Base-by-base conservation (phyloP, 2,888 invertebrate species). In the Drosophila prolongata region DNA sequence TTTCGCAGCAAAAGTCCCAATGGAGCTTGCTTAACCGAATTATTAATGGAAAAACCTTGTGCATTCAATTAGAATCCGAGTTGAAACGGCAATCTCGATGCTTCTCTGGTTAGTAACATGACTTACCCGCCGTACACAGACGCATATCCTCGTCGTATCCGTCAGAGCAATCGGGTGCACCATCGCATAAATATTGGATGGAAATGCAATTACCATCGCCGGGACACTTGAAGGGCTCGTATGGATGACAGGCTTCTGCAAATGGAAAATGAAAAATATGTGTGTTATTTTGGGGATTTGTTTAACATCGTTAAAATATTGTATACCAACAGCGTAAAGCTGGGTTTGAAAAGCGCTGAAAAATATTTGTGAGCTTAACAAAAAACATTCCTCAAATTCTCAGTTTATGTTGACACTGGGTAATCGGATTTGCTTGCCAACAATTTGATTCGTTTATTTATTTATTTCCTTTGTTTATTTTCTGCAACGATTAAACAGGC, bases 141-240 rank as follows among this genome's bases (percentile, higher is more conserved):
- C 97, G 95, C 79, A 97, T 96, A 92, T 98, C 98, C 92, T 98
- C 98, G 88, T 98, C 98, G 90, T 98, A 98, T 3, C 98, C 98
- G 89, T 98, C 98, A 54, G 96, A 95, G 93, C 98, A 98, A 93
- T 98, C 98, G 0, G 98, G 97, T 9, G 96, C 96, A 71, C 98
- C 98, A 91, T 98, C 98, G 92, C 98, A 98, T 55, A 98, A 94
- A 93, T 98, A 98, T 92, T 98, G 98, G 92, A 98, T 98, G 77
- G 98, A 98, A 93, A 98, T 98, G 93, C 98, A 98, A 92, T 96
- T 96, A 37, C 96, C 97, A 90, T 97, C 97, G 73, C 97, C 97
- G 0, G 98, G 98, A 91, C 98, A 98, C 92, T 97, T 97, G 94
- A 98, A 98, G 40, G 98, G 98, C 93, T 98, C 98, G 93, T 98